Conservation (phyloP, 2,797 vertebrate genomes). For the Acropternis orthonyx region DNA sequence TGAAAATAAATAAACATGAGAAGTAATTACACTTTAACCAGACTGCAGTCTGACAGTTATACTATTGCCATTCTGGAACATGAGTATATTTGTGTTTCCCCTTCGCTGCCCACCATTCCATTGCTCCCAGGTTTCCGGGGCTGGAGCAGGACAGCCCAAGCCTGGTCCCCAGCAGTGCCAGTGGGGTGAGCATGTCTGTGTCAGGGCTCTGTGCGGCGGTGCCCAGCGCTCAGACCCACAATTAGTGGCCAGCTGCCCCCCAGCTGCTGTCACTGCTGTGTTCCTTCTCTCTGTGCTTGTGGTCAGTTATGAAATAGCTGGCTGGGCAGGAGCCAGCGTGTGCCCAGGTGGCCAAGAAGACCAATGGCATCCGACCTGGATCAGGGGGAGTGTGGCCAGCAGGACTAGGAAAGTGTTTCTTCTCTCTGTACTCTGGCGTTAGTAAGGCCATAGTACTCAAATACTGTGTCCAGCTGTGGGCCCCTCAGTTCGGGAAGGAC, state of each 20-base stretch:
- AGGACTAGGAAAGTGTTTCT: background rate
- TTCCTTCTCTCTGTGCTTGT: background rate
- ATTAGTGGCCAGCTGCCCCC: background rate
- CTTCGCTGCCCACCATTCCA: background rate
- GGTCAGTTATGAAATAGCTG: rapidly evolving
- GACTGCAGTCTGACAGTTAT: background rate
- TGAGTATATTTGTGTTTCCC: background rate
- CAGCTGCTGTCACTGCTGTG: background rate
- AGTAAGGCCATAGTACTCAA: background rate
- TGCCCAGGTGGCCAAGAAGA: background rate
- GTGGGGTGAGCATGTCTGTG: background rate
- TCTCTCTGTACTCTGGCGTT: background rate
- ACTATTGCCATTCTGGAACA: background rate
- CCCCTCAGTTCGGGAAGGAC: background rate
- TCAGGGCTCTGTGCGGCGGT: rapidly evolving
- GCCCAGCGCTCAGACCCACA: background rate
- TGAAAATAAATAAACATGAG: background rate
- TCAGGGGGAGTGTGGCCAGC: background rate
- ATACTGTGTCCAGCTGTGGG: background rate
- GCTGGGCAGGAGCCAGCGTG: background rate
- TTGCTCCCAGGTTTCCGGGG: background rate
- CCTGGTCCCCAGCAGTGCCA: background rate
- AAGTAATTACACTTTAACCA: background rate
- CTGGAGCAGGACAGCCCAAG: background rate
- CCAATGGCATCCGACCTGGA: background rate